Percentiles rank a stretch among this genome's conserved stretches.
phyloP scores from a whole-genome alignment of 2,888 invertebrate genomes.

The Smittia aterrima region DNA sequence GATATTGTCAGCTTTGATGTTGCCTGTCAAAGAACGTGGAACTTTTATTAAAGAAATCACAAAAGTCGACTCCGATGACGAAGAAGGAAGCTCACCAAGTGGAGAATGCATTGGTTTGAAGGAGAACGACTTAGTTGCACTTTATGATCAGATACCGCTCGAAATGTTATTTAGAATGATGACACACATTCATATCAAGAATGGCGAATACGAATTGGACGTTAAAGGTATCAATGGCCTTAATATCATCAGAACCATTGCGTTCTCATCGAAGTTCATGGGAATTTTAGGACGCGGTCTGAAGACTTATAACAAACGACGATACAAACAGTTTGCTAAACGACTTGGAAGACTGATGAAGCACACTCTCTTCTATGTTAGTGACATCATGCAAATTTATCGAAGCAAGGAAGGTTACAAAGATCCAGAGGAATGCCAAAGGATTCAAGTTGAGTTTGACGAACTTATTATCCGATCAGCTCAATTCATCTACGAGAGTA shows the following conservation, averaged over 20 bases:
- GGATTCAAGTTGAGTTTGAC: constrained; percentile 71
- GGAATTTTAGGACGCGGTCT: constrained; percentile 65
- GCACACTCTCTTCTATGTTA: constrained; percentile 70
- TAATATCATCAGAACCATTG: constrained; percentile 65
- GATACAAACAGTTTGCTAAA: constrained; percentile 68
- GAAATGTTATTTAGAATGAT: constrained; percentile 64
- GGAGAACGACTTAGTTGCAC: constrained; percentile 72
- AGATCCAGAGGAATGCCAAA: constrained; percentile 56
- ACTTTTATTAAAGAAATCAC: constrained; percentile 64
- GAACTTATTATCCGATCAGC: constrained; percentile 69
- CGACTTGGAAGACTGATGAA: constrained; percentile 65
- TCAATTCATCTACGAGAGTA: constrained; percentile 66
- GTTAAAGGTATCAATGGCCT: constrained; percentile 58
- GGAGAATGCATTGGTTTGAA: constrained; percentile 60
- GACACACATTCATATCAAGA: constrained; percentile 49
- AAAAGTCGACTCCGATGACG: constrained; percentile 73
- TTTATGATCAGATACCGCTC: constrained; percentile 75
- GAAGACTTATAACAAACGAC: constrained; percentile 62
- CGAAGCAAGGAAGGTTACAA: constrained; percentile 44
- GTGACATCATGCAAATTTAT: constrained; percentile 58
- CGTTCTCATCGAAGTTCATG: constrained; percentile 66
- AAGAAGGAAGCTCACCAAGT: constrained; percentile 68
- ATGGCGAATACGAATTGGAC: constrained; percentile 54
- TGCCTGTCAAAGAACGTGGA: constrained; percentile 66
- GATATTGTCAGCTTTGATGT: constrained; percentile 64